These are phyloP conservation scores for Phorcus lineatus DNA, from an alignment of 2,888 invertebrate species.

Conservation along the genomic window DNA sequence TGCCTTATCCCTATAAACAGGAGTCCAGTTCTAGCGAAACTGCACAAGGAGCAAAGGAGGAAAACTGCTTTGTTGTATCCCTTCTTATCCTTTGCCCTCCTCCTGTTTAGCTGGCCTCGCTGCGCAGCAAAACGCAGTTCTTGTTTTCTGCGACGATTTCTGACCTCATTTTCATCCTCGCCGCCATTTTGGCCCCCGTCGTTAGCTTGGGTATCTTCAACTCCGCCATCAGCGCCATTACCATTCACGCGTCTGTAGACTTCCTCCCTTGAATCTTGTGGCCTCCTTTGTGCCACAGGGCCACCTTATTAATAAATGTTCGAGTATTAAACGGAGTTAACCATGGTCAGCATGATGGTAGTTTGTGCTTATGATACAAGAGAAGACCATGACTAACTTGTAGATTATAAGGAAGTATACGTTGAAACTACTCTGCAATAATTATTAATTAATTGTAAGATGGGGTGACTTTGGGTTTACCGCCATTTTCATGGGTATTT, in stretches of 20 bases:
- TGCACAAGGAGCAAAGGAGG: background rate
- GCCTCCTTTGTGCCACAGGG: background rate
- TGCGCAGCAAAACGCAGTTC: too few relatives aligned
- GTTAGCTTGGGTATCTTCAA: background rate
- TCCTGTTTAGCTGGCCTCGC: background rate
- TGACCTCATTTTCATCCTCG: background rate
- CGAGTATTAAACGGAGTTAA: too few relatives aligned
- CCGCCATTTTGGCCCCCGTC: background rate
- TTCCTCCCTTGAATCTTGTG: background rate
- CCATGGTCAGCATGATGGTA: too few relatives aligned
- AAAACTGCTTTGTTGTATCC: background rate
- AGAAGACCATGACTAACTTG: too few relatives aligned
- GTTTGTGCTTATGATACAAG: too few relatives aligned
- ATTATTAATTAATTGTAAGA: too few relatives aligned
- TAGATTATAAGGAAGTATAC: too few relatives aligned
- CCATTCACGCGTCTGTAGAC: background rate
- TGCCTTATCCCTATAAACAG: constrained; percentile 85
- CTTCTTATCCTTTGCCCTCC: background rate
- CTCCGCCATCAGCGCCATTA: background rate
- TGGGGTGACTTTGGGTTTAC: too few relatives aligned
- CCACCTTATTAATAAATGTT: too few relatives aligned
- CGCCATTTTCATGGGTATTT: too few relatives aligned
- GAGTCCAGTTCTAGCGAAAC: background rate
- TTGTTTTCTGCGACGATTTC: too few relatives aligned
- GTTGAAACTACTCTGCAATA: too few relatives aligned